These are phyloP conservation scores for Amblyornis subalaris DNA, from an alignment of 2,113 vertebrate genomes.

Conservation along the genomic window DNA sequence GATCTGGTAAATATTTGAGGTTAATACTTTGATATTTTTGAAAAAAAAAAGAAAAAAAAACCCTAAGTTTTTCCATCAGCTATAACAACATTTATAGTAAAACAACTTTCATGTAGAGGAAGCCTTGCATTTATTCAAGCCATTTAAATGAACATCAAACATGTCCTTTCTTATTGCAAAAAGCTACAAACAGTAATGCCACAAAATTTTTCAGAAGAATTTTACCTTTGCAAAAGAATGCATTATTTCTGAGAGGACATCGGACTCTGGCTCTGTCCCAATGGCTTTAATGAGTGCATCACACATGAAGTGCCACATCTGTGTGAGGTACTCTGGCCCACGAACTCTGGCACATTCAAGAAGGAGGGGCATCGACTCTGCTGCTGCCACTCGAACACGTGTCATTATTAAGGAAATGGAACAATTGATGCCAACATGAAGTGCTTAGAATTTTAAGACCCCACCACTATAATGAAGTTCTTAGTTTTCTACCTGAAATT, in stretches of 20 bases:
- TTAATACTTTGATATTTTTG: not conserved
- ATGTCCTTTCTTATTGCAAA: not conserved
- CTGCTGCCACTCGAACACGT: conserved; percentile 94
- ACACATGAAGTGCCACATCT: conserved; percentile 99
- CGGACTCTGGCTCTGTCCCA: conserved; percentile 93
- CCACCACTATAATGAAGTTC: not conserved
- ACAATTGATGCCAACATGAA: not conserved
- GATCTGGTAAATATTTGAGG: not conserved
- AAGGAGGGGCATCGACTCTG: conserved; percentile 95
- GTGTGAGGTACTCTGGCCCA: conserved; percentile 92
- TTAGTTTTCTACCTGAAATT: not conserved
- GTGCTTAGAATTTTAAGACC: not conserved
- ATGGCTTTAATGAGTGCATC: conserved; percentile 97
- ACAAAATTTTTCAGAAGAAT: not conserved
- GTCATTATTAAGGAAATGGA: conserved; percentile 74
- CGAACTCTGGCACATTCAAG: conserved; percentile 91
- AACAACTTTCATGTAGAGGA: not conserved
- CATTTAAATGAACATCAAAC: not conserved
- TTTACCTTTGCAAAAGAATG: conserved; percentile 96
- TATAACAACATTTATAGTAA: not conserved
- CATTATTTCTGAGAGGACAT: conserved; percentile 98
- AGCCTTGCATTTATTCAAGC: not conserved
- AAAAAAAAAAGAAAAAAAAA: not conserved
- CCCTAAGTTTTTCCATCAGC: not conserved
- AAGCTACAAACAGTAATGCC: rapidly evolving